Evolutionary conservation across 2,888 invertebrate genomes (phyloP).

Genomic region (Brenthis ino): DNA sequence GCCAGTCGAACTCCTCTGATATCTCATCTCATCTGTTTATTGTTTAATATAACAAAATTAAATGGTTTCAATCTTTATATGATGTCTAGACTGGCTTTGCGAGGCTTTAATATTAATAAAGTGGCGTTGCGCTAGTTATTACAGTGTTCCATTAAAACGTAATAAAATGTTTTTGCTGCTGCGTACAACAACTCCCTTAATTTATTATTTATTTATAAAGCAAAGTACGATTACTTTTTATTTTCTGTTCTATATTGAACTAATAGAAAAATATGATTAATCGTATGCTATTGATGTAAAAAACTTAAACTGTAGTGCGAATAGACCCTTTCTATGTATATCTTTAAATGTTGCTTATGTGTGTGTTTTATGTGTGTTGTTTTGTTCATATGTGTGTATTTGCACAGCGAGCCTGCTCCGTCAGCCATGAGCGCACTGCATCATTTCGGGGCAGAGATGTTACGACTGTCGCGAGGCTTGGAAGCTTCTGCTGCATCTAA

Average conservation of each 20-base stretch:
- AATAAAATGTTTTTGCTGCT: no score
- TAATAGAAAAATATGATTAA: no score
- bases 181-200: no score
- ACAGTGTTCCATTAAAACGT: no score
- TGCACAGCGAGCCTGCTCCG: conserved; percentile 88
- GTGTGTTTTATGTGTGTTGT: conserved; percentile 48
- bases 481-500: conserved; percentile 85
- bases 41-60: neutral
- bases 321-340: neutral
- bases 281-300: no score
- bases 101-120: conserved; percentile 2
- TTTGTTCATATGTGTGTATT: conserved; percentile 49
- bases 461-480: conserved; percentile 90
- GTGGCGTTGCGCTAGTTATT: neutral
- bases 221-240: no score
- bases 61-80: neutral
- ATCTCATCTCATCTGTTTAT: neutral
- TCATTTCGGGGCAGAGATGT: conserved; percentile 93
- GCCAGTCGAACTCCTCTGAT: no score
- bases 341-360: conserved; percentile 33
- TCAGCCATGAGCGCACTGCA: conserved; percentile 93
- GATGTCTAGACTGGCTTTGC: neutral
- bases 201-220: no score
- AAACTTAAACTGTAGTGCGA: neutral
- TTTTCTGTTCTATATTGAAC: no score